Evolutionary conservation across 2,797 vertebrate species (phyloP).

Genomic region (Florisuga fusca): DNA sequence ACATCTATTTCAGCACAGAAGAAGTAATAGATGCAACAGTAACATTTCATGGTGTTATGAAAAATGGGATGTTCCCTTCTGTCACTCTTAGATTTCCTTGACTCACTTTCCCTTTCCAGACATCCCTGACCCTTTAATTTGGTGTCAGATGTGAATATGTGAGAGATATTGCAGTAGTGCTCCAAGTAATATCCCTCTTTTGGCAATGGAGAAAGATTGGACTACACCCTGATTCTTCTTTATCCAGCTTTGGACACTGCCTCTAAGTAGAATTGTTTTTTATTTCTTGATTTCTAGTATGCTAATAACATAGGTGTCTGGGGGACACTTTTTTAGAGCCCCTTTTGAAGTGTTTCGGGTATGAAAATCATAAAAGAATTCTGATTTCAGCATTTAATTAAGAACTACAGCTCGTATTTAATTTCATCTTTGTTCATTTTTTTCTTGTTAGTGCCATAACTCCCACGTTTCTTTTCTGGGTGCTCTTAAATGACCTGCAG

Average conservation of each 20-base stretch:
- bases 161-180: neutral
- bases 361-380: neutral
- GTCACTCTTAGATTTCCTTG: neutral
- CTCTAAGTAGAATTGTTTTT: neutral
- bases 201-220: neutral
- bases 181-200: neutral
- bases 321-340: neutral
- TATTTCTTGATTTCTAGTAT: slow-evolving; percentile 21
- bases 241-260: neutral
- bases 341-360: neutral
- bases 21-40: neutral
- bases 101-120: neutral
- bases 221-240: neutral
- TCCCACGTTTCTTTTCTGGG: neutral
- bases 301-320: neutral
- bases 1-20: neutral
- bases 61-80: neutral
- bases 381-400: neutral
- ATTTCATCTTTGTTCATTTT: neutral
- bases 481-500: neutral
- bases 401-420: neutral
- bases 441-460: neutral
- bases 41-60: neutral
- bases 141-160: neutral
- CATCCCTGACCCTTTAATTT: neutral